These are phyloP conservation scores for Micoletzkya japonica DNA, from an alignment of 2,888 invertebrate genomes.

Conservation along the genomic window DNA sequence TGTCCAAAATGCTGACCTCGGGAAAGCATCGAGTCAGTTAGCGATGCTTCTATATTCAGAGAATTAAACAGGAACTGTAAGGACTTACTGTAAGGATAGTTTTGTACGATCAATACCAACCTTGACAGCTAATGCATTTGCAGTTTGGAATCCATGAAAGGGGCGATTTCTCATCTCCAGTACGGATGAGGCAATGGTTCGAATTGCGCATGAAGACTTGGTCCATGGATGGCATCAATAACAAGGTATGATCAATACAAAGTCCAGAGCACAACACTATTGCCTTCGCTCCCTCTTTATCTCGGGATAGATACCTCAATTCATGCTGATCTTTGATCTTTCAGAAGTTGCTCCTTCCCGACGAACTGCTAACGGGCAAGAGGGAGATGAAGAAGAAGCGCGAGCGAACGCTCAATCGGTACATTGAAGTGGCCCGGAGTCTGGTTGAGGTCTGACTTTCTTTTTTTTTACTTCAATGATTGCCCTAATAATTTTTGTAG, in stretches of 20 bases:
- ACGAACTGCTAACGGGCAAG: conserved; percentile 35
- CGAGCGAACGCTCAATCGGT: conserved; percentile 34
- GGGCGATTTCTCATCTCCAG: background rate
- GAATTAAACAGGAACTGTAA: background rate
- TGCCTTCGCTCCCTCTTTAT: too few relatives aligned
- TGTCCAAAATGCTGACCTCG: conserved; percentile 27
- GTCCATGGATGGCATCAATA: conserved; percentile 13
- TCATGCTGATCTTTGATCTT: background rate
- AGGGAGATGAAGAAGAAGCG: conserved; percentile 31
- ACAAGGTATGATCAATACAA: conserved; percentile 1
- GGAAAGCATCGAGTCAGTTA: conserved; percentile 17
- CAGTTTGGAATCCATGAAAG: too few relatives aligned
- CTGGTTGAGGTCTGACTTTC: conserved; percentile 31
- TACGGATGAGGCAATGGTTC: background rate
- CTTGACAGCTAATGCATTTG: too few relatives aligned
- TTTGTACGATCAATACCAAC: too few relatives aligned
- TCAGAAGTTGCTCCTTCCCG: conserved; percentile 42
- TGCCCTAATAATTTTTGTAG: background rate
- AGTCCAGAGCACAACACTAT: background rate
- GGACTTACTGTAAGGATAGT: background rate
- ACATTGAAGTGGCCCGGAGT: conserved; percentile 37
- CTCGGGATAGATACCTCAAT: background rate
- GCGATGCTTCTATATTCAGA: background rate
- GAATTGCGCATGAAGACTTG: background rate
- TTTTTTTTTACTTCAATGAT: too few relatives aligned